These are phyloP conservation scores for Endotricha flammealis DNA, from an alignment of 2,888 invertebrate species.

Conservation along the genomic window DNA sequence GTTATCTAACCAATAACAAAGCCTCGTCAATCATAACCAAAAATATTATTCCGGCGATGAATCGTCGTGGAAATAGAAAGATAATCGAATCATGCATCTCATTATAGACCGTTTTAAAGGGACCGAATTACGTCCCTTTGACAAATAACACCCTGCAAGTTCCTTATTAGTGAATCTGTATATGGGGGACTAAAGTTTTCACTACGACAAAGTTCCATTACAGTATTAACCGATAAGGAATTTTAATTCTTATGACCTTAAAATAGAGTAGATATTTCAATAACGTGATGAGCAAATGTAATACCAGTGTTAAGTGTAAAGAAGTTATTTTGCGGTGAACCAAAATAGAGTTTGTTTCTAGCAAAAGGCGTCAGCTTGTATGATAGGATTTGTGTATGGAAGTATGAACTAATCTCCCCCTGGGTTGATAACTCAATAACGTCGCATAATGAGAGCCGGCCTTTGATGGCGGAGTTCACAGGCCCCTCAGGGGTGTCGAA, in stretches of 20 bases:
- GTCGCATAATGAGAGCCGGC: slow-evolving; percentile 70
- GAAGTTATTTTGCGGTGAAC: slow-evolving; percentile 62
- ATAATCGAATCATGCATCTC: slow-evolving; percentile 68
- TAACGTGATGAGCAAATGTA: slow-evolving; percentile 21
- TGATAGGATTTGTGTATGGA: slow-evolving; percentile 78
- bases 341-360: slow-evolving; percentile 71
- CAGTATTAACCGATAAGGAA: slow-evolving; percentile 11
- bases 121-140: slow-evolving; percentile 68
- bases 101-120: slow-evolving; percentile 68
- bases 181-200: slow-evolving; percentile 41
- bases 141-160: slow-evolving; percentile 66
- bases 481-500: slow-evolving; percentile 59
- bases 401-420: slow-evolving; percentile 77
- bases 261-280: slow-evolving; percentile 25
- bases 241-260: slow-evolving; percentile 14
- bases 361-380: slow-evolving; percentile 76
- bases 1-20: no score
- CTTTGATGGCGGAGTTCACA: slow-evolving; percentile 60
- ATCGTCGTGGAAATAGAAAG: slow-evolving; percentile 20
- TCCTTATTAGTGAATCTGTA: slow-evolving; percentile 63
- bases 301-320: slow-evolving; percentile 28
- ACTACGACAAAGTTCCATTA: slow-evolving; percentile 36
- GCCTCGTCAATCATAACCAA: no score
- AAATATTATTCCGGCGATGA: slow-evolving; percentile 2
- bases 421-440: slow-evolving; percentile 76